Conservation (phyloP, 2,888 invertebrate genomes). For the Calephelis perditalis region DNA sequence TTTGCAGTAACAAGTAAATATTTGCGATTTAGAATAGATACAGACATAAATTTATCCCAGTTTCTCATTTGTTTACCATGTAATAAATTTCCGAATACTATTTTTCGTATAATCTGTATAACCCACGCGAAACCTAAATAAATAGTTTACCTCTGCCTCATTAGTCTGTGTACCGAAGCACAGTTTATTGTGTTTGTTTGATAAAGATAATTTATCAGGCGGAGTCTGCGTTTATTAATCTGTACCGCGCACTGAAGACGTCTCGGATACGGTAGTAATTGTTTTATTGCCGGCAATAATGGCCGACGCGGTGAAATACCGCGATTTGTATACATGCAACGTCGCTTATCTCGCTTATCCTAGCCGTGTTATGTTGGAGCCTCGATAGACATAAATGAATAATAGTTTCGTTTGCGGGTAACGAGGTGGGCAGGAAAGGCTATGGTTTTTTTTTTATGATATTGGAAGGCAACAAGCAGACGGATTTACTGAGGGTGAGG, state of each 20-base stretch:
- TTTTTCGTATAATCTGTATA: too few relatives aligned
- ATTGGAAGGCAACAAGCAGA: too few relatives aligned
- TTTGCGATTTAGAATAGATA: too few relatives aligned
- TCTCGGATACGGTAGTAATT: slow-evolving; percentile 42
- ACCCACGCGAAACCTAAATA: too few relatives aligned
- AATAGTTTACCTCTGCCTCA: neutral
- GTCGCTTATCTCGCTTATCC: slow-evolving; percentile 26
- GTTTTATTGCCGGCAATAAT: slow-evolving; percentile 46
- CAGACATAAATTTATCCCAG: too few relatives aligned
- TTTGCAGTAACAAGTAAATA: too few relatives aligned
- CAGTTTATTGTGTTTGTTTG: slow-evolving; percentile 16
- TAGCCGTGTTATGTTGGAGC: slow-evolving; percentile 14
- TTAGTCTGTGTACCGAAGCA: slow-evolving; percentile 13
- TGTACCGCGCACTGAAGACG: slow-evolving; percentile 24
- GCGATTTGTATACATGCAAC: slow-evolving; percentile 47
- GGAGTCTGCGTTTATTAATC: slow-evolving; percentile 31
- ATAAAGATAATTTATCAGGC: slow-evolving; percentile 21
- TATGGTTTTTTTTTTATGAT: too few relatives aligned
- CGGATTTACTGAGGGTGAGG: too few relatives aligned
- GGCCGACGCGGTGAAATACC: slow-evolving; percentile 39
- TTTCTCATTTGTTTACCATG: too few relatives aligned
- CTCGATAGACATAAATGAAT: slow-evolving; percentile 23
- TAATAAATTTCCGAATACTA: too few relatives aligned
- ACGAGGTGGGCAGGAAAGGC: too few relatives aligned
- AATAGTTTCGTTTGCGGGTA: slow-evolving; percentile 15